Evolutionary conservation across 2,888 invertebrate genomes (phyloP), one percentile per base, ranked within the genome.

Genomic region (Fragum sueziense): DNA sequence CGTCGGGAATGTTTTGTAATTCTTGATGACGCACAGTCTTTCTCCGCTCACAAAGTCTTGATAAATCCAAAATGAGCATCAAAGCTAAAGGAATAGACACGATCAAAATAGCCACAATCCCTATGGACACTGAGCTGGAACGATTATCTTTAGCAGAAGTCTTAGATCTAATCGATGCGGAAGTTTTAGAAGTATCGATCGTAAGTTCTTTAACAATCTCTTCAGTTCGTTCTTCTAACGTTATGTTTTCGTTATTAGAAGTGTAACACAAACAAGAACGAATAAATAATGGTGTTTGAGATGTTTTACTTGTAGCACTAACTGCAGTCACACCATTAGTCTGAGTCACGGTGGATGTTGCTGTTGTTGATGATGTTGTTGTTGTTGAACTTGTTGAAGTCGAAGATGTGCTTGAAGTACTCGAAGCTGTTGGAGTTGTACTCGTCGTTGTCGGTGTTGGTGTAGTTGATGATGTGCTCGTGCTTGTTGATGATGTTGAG

Each of bases 241-340:
- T 61, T 20, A 61, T 1, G 33, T 61, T 61, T 7, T 2, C 20
- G 20, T 20, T 3, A 29, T 25, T 9, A 1, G 2, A 4, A 11
- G 61, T 7, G 9, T 14, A 61, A 31, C 61, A 61, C 14, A 61
- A 61, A 61, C 61, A 61, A 27, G 61, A 61, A 4, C 61, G 61
- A 27, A 61, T 61, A 33, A 31, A 61, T 9, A 61, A 29, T 11
- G 33, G 4, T 7, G 3, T 9, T 1, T 9, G 3, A 31, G 29
- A 3, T 3, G 1, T 22, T 1, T 1, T 33, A 22, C 25, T 27
- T 22, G 1, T 61, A 31, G 11, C 33, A 9, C 31, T 27, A 14
- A 61, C 61, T 31, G 61, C 31, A 11, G 20, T 31, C 17, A 4
- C 47, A 57, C 25, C 22, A 27, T 29, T 31, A 9, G 61, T 61